phyloP scores from a whole-genome alignment of 2,888 invertebrate genomes.

The Clunio marinus region DNA sequence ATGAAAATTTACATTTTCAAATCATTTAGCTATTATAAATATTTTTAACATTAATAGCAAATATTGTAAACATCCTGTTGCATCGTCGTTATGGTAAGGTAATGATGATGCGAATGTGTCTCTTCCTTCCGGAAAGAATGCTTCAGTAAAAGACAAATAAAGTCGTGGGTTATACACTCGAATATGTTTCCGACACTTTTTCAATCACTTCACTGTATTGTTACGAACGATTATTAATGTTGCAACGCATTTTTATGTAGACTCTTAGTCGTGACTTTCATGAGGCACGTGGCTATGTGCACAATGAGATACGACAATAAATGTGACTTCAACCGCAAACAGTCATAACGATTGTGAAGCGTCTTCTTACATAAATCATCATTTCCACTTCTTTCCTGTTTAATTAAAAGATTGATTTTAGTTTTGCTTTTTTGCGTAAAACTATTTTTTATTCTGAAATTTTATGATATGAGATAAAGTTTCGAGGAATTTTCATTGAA shows the following conservation, averaged over 20 bases:
- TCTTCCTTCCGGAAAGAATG: constrained; percentile 22
- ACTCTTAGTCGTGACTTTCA: constrained; percentile 15
- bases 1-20: background rate
- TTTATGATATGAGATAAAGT: background rate
- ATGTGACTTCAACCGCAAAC: constrained; percentile 31
- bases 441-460: background rate
- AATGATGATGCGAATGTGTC: background rate
- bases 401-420: constrained; percentile 19
- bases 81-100: background rate
- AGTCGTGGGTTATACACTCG: background rate
- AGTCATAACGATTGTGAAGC: constrained; percentile 4
- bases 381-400: constrained; percentile 2
- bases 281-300: constrained; percentile 18
- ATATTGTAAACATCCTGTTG: constrained; percentile 25
- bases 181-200: constrained; percentile 2
- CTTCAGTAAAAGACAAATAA: too few relatives aligned
- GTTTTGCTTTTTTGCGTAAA: background rate
- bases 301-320: background rate
- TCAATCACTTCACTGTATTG: background rate
- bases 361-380: constrained; percentile 22
- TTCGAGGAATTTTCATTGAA: too few relatives aligned
- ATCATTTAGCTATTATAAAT: background rate
- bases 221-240: background rate
- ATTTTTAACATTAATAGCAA: background rate
- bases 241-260: background rate